Base-by-base conservation (phyloP, 2,888 invertebrate genomes). In the Drosophila percnosoma region DNA sequence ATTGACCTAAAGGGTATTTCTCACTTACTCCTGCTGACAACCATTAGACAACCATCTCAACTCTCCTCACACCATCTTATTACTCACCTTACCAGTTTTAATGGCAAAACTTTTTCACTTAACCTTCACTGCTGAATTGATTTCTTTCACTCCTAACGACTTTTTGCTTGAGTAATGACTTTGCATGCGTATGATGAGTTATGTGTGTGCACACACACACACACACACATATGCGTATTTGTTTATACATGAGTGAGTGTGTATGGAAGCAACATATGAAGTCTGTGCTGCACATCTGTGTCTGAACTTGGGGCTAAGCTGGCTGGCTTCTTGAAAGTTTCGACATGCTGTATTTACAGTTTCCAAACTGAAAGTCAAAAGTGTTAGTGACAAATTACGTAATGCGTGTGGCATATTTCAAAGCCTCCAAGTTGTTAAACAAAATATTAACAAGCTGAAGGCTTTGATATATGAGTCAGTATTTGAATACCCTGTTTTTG, bases 111-210 rank as follows among this genome's bases (percentile, higher is more conserved):
- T 83, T 83, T 83, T 83, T 83, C 82, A 83, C 82, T 83, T 83
- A 83, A 80, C 82, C 82, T 79, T 83, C 72, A 78, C 66, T 70
- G 74, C 60, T 83, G 78, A 83, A 83, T 83, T 83, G 82, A 83
- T 83, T 83, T 78, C 65, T 76, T 66, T 80, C 52, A 73, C 68
- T 66, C 71, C 71, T 84, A 87, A 82, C 83, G 82, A 82, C 82
- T 85, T 83, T 83, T 68, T 68, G 75, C 82, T 66, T 82, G 86
- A 82, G 86, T 80, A 82, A 82, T 82, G 86, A 80, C 86, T 87
- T 87, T 80, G 80, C 88, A 83, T 80, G 88, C 80, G 78, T 59
- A 79, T 74, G 71, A 79, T 81, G 81, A 81, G 79, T 81, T 79
- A 78, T 81, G 78, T 67, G 64, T 63, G 63, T 54, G 58, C 54